Percentiles rank a stretch among this genome's conserved stretches.
These are phyloP conservation scores for Melikaiella ostensackeni DNA, from an alignment of 2,888 invertebrate species.

Conservation along the genomic window DNA sequence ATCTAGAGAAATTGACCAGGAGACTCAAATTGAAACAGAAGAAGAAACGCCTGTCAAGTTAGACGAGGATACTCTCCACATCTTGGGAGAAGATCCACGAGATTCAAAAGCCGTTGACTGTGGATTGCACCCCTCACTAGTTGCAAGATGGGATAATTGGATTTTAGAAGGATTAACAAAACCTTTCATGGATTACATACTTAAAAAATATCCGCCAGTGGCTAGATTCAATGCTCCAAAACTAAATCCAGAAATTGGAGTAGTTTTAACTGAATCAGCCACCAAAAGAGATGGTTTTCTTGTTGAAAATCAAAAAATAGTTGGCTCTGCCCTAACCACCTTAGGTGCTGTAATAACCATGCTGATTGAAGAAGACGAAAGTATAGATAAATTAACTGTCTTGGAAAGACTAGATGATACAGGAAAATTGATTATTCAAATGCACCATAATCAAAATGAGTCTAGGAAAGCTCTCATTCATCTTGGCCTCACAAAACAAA, in stretches of 20 bases:
- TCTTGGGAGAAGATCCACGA: conserved; percentile 44
- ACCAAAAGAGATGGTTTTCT: conserved; percentile 9
- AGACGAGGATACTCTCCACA: conserved; percentile 7
- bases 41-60: too few relatives aligned
- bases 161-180: conserved; percentile 39
- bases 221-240: conserved; percentile 29
- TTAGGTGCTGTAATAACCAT: conserved; percentile 17
- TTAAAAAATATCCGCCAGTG: conserved; percentile 43
- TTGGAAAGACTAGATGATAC: conserved; percentile 34
- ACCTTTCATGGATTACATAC: conserved; percentile 21
- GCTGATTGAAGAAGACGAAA: conserved; percentile 9
- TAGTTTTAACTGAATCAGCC: conserved; percentile 49
- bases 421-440: conserved; percentile 13
- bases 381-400: conserved; percentile 26
- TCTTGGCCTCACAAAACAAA: conserved; percentile 42
- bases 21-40: too few relatives aligned
- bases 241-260: conserved; percentile 41
- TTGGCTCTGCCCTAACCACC: neutral
- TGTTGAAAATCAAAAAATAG: neutral
- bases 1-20: too few relatives aligned
- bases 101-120: conserved; percentile 40
- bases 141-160: conserved; percentile 42
- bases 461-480: conserved; percentile 45
- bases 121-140: conserved; percentile 40
- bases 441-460: conserved; percentile 38